A percentile compares a stretch with the other conserved stretches of the same genome.
Evolutionary conservation across 2,888 invertebrate species (phyloP).

Genomic region (Pandemis corylana): DNA sequence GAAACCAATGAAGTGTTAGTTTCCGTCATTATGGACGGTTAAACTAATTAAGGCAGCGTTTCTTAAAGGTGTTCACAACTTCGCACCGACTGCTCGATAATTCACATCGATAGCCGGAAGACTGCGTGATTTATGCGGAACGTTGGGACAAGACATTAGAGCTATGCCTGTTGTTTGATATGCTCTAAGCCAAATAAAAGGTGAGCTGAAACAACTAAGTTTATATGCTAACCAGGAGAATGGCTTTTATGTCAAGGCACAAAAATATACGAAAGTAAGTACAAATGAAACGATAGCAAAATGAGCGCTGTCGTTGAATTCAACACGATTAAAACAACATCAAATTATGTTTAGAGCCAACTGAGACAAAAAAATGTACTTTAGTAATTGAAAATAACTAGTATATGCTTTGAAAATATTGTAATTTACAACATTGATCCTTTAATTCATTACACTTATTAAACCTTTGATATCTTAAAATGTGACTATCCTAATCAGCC

Average conservation of each 20-base stretch:
- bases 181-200: not conserved
- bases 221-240: not conserved
- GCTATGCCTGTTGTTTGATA: not conserved
- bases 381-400: too few species aligned
- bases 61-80: slow-evolving; percentile 43
- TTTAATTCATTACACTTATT: too few species aligned
- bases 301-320: too few species aligned
- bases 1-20: not conserved
- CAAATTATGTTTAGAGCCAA: too few species aligned
- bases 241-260: not conserved
- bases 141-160: slow-evolving; percentile 43
- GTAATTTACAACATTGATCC: too few species aligned
- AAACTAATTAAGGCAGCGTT: slow-evolving; percentile 32
- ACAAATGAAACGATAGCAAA: too few species aligned
- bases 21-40: slow-evolving; percentile 35
- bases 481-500: too few species aligned
- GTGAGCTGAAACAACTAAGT: not conserved
- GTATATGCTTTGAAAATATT: too few species aligned
- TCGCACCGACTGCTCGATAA: slow-evolving; percentile 51
- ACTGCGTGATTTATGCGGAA: slow-evolving; percentile 52
- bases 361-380: too few species aligned
- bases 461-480: too few species aligned
- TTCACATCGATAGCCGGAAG: slow-evolving; percentile 51
- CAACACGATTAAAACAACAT: too few species aligned
- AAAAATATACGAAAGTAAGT: not conserved